phyloP scores from a whole-genome alignment of 1,140 invertebrate species.

The Helicoverpa armigera region DNA sequence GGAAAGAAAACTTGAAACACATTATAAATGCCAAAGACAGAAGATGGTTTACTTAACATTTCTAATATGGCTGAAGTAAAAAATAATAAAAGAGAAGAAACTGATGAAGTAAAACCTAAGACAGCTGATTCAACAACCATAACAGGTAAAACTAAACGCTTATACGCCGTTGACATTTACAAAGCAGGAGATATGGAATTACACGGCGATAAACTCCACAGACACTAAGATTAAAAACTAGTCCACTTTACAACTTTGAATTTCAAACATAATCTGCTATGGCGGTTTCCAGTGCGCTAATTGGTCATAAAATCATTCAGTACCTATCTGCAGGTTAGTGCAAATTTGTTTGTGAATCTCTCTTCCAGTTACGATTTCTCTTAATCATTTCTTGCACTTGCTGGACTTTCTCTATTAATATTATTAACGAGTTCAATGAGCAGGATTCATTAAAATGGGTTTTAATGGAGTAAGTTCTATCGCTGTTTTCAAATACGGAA shows the following conservation, averaged over 20 bases:
- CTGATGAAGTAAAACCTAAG: not conserved
- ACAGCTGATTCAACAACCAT: constrained; percentile 15
- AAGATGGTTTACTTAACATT: not conserved
- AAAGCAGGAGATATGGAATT: constrained; percentile 40
- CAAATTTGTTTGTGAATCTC: constrained; percentile 36
- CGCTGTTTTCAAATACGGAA: not conserved
- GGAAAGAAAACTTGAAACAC: not conserved
- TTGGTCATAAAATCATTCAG: constrained; percentile 49
- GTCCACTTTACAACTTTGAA: constrained; percentile 49
- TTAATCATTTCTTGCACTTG: constrained; percentile 6
- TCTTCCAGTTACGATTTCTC: constrained; percentile 14
- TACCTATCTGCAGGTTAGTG: not conserved
- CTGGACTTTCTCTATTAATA: constrained; percentile 7
- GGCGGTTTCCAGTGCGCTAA: constrained; percentile 39
- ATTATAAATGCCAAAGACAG: not conserved
- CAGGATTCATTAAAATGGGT: no score
- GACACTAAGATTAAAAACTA: constrained; percentile 42
- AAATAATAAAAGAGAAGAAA: constrained; percentile 6
- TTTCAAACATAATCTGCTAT: constrained; percentile 35
- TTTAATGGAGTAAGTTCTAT: no score
- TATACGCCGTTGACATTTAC: constrained; percentile 48
- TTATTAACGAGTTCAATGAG: not conserved
- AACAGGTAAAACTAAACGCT: constrained; percentile 18
- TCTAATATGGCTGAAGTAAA: not conserved
- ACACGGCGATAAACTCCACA: constrained; percentile 28